Conservation (phyloP, 92 coral and sea anemone species). For the Heliopora coerulea region DNA sequence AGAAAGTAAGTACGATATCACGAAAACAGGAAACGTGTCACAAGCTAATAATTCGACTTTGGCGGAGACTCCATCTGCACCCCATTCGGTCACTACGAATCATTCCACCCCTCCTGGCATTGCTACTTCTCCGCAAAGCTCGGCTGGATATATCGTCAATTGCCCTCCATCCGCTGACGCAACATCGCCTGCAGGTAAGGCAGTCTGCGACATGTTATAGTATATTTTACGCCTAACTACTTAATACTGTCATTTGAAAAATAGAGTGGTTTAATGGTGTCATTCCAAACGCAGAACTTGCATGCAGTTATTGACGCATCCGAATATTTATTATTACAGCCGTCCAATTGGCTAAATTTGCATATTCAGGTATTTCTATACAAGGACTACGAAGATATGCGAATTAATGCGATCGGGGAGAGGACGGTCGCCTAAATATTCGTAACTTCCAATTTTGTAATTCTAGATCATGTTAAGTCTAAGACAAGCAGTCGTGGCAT, state of each 20-base stretch:
- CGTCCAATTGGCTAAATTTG: no score
- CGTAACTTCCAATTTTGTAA: no score
- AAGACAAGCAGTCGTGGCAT: slow-evolving; percentile 17
- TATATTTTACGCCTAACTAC: no score
- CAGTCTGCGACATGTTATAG: background rate
- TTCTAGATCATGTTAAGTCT: slow-evolving; percentile 9
- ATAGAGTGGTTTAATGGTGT: no score
- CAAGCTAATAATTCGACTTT: background rate
- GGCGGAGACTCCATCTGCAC: background rate
- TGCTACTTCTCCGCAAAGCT: slow-evolving; percentile 12
- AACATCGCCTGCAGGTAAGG: slow-evolving; percentile 6
- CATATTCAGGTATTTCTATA: no score
- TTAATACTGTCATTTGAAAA: no score
- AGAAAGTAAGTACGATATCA: background rate
- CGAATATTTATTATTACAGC: no score
- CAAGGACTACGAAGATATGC: no score
- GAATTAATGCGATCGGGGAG: no score
- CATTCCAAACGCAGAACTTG: no score
- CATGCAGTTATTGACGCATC: no score
- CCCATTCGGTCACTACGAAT: background rate
- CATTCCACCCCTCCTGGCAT: slow-evolving; percentile 1
- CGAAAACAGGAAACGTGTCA: background rate
- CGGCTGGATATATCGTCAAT: background rate
- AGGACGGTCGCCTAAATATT: no score
- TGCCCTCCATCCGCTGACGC: background rate